Base-by-base conservation (phyloP, 2,797 vertebrate genomes). In the Enteromius unitaeniatus region DNA sequence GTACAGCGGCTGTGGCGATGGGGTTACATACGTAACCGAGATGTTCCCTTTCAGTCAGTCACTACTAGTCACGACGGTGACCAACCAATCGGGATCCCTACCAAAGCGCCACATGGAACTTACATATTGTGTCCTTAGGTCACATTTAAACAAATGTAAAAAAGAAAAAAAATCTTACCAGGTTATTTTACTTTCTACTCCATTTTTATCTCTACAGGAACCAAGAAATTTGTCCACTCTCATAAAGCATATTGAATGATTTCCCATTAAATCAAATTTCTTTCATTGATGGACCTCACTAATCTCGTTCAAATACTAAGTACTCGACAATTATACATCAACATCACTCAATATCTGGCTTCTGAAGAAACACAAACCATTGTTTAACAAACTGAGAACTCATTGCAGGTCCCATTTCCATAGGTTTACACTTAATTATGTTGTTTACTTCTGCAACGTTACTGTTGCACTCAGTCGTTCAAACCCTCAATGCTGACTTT, bases 401-500 rank as follows among this genome's bases (percentile, higher is more conserved):
- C 37, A 49, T 14, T 28, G 15, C 21, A 26, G 23, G 40, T 8
- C 17, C 23, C 8, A 6, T 49, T 26, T 78, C 60, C 42, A 28
- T 40, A 34, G 58, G 40, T 78, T 49, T 65, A 65, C 15, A 64
- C 26, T 78, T 49, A 47, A 65, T 65, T 78, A 49, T 31, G 31
- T 47, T 65, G 60, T 78, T 78, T 78, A 64, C 26, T 11, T 65
- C 58, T 78, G 26, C 17, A 49, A 45, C 6, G 60, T 17, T 21
- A 78, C 26, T 28, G 17, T 47, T 55, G 37, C 64, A 69, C 31
- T 58, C 42, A 67, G 37, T 42, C 21, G 7, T 47, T 40, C 26
- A n/a, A 60, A 70, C 34, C 55, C 47, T 55, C n/a, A 15, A 28
- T 37, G 47, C 64, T 14, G 72, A 70, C 69, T 73, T 62, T 79